Percentiles rank a stretch among this genome's conserved stretches.
Evolutionary conservation across 1,140 invertebrate genomes (phyloP).

Genomic region (Cherax destructor): DNA sequence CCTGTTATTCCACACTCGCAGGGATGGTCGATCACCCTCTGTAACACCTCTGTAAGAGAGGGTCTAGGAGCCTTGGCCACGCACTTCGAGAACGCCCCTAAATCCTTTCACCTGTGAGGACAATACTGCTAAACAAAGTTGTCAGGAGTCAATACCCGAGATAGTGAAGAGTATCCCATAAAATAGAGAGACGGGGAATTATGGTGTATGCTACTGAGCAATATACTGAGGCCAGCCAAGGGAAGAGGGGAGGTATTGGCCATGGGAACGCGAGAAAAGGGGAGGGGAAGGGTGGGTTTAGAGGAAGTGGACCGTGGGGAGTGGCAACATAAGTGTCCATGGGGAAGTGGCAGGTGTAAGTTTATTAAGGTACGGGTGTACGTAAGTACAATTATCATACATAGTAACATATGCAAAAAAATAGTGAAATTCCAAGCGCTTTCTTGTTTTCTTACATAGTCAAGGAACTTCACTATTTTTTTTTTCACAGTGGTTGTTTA

Average conservation of each 20-base stretch:
- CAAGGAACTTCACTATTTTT: too few species aligned
- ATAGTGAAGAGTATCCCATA: conserved; percentile 25
- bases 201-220: conserved; percentile 11
- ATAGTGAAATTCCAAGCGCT: too few species aligned
- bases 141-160: conserved; percentile 51
- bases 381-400: too few species aligned
- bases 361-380: too few species aligned
- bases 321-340: too few species aligned
- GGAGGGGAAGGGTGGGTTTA: neutral
- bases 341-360: neutral
- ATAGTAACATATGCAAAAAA: too few species aligned
- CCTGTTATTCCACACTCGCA: neutral
- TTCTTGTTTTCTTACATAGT: too few species aligned
- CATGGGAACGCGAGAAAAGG: neutral
- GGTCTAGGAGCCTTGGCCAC: neutral
- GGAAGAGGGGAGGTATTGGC: neutral
- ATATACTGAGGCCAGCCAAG: neutral
- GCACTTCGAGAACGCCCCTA: neutral
- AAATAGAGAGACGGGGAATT: conserved; percentile 18
- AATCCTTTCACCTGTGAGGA: conserved; percentile 33
- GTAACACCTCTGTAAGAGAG: neutral
- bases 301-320: neutral
- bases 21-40: neutral
- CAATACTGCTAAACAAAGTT: conserved; percentile 44
- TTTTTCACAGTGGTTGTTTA: too few species aligned